Conservation (phyloP, 2,888 invertebrate species). For the Pantelozetes paolii region DNA sequence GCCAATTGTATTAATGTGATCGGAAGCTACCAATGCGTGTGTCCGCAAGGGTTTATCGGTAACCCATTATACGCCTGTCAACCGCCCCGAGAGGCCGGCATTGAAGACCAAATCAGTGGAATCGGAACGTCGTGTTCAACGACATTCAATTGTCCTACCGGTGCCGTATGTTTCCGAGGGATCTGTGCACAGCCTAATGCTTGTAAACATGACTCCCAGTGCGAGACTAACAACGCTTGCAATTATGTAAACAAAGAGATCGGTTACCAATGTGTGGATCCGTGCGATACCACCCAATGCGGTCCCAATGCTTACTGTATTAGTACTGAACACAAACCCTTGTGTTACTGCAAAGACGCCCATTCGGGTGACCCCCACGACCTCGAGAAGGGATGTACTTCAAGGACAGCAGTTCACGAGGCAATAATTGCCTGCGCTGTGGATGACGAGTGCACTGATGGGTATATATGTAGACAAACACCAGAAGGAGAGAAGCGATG, state of each 20-base stretch:
- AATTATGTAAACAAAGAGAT: constrained; percentile 40
- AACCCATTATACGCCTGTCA: constrained; percentile 60
- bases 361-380: constrained; percentile 70
- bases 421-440: constrained; percentile 42
- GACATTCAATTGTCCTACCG: constrained; percentile 40
- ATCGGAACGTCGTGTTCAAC: constrained; percentile 40
- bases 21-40: constrained; percentile 83
- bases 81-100: constrained; percentile 35
- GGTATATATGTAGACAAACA: constrained; percentile 43
- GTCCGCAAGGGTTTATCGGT: constrained; percentile 74
- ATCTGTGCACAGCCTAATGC: constrained; percentile 38
- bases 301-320: constrained; percentile 72
- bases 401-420: constrained; percentile 32
- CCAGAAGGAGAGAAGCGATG: constrained; percentile 44
- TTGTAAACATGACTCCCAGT: constrained; percentile 40
- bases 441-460: constrained; percentile 44
- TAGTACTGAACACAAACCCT: constrained; percentile 66
- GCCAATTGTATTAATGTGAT: constrained; percentile 84
- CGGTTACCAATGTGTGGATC: constrained; percentile 45
- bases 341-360: constrained; percentile 73
- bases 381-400: constrained; percentile 58
- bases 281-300: constrained; percentile 56
- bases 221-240: constrained; percentile 40
- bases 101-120: constrained; percentile 36
- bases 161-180: constrained; percentile 38